phyloP scores from a whole-genome alignment of 2,113 vertebrate species.

The Sclerurus mexicanus region DNA sequence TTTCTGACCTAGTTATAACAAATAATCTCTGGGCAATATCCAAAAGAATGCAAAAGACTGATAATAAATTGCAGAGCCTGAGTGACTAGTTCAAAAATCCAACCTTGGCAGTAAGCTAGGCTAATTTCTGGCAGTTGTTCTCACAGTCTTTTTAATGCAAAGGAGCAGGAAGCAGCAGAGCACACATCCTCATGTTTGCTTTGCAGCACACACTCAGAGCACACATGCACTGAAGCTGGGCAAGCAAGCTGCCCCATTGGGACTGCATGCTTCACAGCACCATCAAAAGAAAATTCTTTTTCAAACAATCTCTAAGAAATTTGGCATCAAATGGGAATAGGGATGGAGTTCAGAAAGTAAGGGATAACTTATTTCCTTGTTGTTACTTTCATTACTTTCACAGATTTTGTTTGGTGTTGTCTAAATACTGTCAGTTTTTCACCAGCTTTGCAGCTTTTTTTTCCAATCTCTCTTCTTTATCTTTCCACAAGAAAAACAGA shows the following conservation, averaged over 20 bases:
- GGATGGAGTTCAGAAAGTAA: not conserved
- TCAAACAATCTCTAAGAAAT: not conserved
- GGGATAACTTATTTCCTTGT: not conserved
- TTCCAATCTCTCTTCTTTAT: not conserved
- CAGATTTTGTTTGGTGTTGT: not conserved
- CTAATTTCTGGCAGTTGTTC: not conserved
- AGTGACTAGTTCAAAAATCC: constrained; percentile 2
- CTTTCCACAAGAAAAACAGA: not conserved
- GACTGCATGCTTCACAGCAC: not conserved
- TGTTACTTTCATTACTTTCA: not conserved
- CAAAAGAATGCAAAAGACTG: not conserved
- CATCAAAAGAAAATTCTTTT: not conserved
- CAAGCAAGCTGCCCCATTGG: not conserved
- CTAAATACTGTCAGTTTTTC: not conserved
- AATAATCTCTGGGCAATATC: not conserved
- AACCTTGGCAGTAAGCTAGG: not conserved
- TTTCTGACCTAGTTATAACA: constrained; percentile 17
- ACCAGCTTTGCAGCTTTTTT: not conserved
- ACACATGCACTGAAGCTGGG: not conserved
- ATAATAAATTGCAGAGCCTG: constrained; percentile 1
- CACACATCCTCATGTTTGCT: no score
- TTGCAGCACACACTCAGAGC: no score
- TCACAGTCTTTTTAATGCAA: not conserved
- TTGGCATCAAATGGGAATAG: not conserved
- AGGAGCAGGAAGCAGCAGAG: not conserved